These are phyloP conservation scores for Xerus inauris DNA, from an alignment of 2,113 vertebrate genomes.

Conservation along the genomic window DNA sequence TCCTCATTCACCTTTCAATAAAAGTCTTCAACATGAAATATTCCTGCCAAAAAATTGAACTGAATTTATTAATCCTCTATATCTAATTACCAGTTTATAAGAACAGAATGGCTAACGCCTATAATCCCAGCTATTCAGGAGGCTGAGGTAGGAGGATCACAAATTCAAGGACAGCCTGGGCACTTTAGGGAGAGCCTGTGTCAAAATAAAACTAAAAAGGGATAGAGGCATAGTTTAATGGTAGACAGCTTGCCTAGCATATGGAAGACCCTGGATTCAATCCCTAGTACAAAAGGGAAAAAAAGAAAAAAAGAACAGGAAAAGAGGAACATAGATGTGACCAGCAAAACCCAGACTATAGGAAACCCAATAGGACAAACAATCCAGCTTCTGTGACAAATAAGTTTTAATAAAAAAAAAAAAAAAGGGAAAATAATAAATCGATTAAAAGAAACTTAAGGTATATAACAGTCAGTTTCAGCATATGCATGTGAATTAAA, in stretches of 20 bases:
- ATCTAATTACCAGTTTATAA: background rate
- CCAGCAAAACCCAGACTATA: background rate
- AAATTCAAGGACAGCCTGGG: background rate
- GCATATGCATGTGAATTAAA: background rate
- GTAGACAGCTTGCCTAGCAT: background rate
- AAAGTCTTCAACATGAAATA: background rate
- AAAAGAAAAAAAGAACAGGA: background rate
- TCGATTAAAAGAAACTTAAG: slow-evolving; percentile 1
- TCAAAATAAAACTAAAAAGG: background rate
- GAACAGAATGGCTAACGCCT: background rate
- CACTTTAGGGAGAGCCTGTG: background rate
- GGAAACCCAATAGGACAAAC: background rate
- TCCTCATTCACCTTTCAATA: background rate
- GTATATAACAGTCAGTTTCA: background rate
- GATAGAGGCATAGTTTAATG: background rate
- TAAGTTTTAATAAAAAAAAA: background rate
- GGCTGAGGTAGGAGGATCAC: background rate
- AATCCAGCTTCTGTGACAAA: background rate
- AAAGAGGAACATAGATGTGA: background rate
- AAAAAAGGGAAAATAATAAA: background rate
- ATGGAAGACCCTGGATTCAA: background rate
- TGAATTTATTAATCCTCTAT: background rate
- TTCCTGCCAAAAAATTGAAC: background rate
- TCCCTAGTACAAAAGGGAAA: background rate
- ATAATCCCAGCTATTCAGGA: background rate